phyloP scores from a whole-genome alignment of 2,797 vertebrate species.

The Antrozous pallidus region DNA sequence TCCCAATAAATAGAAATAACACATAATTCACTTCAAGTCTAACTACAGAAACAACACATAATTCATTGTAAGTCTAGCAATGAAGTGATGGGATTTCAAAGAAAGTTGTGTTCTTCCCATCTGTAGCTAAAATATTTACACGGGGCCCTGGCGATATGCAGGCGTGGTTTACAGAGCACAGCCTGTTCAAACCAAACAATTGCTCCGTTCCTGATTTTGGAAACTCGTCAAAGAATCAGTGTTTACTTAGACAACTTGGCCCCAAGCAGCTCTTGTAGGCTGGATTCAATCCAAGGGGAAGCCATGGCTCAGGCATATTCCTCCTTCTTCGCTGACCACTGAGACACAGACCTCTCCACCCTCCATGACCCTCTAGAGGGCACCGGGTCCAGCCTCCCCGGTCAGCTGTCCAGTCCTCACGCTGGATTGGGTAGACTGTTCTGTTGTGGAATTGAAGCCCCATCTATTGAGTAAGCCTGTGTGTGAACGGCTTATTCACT shows the following conservation, averaged over 20 bases:
- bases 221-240: slow-evolving; percentile 67
- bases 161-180: slow-evolving; percentile 59
- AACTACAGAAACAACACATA: slow-evolving; percentile 20
- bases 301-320: slow-evolving; percentile 45
- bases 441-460: slow-evolving; percentile 1
- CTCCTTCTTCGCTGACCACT: slow-evolving; percentile 24
- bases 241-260: slow-evolving; percentile 72
- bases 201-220: slow-evolving; percentile 64
- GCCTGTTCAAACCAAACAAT: slow-evolving; percentile 68
- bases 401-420: neutral
- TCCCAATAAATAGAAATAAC: slow-evolving; percentile 51
- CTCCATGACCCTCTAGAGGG: slow-evolving; percentile 37
- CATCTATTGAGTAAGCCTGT: no score
- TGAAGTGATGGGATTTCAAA: slow-evolving; percentile 31
- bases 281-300: slow-evolving; percentile 65
- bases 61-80: slow-evolving; percentile 40
- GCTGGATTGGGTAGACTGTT: neutral
- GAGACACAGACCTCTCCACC: slow-evolving; percentile 22
- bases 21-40: slow-evolving; percentile 39
- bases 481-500: no score
- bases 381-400: neutral
- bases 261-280: slow-evolving; percentile 50
- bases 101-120: slow-evolving; percentile 31
- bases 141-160: slow-evolving; percentile 11
- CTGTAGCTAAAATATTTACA: slow-evolving; percentile 73